These are phyloP conservation scores for Drosophila nigrodunni DNA, from an alignment of 1,140 invertebrate species.

Conservation along the genomic window DNA sequence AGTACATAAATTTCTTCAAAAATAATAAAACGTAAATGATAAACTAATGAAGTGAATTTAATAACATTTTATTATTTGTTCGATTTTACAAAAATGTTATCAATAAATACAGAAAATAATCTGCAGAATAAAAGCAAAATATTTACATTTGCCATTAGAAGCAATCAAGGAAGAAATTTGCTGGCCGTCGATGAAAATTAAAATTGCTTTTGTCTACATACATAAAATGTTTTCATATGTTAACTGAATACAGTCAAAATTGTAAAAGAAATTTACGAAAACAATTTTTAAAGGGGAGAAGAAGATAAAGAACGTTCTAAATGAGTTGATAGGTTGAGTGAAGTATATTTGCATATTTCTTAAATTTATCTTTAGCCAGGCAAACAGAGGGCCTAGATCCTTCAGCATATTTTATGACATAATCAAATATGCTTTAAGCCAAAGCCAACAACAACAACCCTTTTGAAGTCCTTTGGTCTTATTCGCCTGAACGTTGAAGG, in stretches of 20 bases:
- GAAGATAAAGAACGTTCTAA: background rate
- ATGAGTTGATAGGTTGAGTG: conserved; percentile 7
- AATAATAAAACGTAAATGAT: conserved; percentile 15
- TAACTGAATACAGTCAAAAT: conserved; percentile 38
- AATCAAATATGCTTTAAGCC: conserved; percentile 82
- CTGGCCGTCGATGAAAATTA: conserved; percentile 15
- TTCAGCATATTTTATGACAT: conserved; percentile 78
- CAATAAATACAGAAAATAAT: conserved; percentile 19
- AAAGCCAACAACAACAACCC: conserved; percentile 61
- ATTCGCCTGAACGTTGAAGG: conserved; percentile 17
- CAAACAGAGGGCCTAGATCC: conserved; percentile 49
- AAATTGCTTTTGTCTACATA: conserved; percentile 11
- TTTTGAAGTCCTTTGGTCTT: conserved; percentile 60
- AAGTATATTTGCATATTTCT: conserved; percentile 74
- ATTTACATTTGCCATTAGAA: conserved; percentile 64
- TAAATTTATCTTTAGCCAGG: conserved; percentile 72
- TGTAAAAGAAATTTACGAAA: conserved; percentile 49
- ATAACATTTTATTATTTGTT: background rate
- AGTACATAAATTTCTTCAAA: background rate
- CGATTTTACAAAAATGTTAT: conserved; percentile 9
- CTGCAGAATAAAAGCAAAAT: conserved; percentile 23
- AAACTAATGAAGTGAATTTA: conserved; percentile 4
- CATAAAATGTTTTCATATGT: conserved; percentile 12
- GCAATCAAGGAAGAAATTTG: conserved; percentile 40
- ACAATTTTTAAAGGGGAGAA: conserved; percentile 50